These are phyloP conservation scores for Hylomyscus alleni DNA, from an alignment of 2,797 vertebrate genomes.

Conservation along the genomic window DNA sequence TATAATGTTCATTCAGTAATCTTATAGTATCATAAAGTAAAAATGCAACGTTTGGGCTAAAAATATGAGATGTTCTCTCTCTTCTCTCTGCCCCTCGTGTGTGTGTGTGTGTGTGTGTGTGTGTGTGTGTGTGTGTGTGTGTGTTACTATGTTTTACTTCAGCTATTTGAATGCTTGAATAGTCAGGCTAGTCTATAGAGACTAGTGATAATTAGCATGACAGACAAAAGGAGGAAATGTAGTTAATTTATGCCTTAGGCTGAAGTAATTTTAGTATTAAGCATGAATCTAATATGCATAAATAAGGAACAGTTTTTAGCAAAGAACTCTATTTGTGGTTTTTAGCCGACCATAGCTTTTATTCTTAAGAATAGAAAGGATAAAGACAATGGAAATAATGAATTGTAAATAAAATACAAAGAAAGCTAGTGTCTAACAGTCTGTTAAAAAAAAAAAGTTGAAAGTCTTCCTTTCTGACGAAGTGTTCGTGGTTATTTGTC, in stretches of 20 bases:
- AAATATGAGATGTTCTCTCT: background rate
- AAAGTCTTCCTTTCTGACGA: background rate
- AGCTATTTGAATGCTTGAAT: slow-evolving; percentile 56
- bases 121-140: background rate
- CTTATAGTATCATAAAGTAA: slow-evolving; percentile 15
- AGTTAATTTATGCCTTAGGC: slow-evolving; percentile 58
- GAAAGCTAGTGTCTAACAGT: slow-evolving; percentile 17
- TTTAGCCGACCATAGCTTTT: background rate
- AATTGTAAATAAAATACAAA: background rate
- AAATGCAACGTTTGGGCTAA: background rate
- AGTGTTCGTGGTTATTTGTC: background rate
- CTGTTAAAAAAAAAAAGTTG: background rate
- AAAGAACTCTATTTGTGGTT: slow-evolving; percentile 34
- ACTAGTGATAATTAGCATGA: slow-evolving; percentile 69
- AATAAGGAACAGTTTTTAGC: slow-evolving; percentile 61
- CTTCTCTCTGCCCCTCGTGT: background rate
- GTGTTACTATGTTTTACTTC: slow-evolving; percentile 49
- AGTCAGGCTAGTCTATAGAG: slow-evolving; percentile 28
- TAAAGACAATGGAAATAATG: slow-evolving; percentile 9
- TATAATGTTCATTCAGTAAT: background rate
- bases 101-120: background rate
- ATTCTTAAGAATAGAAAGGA: background rate
- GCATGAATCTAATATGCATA: slow-evolving; percentile 75
- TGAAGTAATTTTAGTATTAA: slow-evolving; percentile 77
- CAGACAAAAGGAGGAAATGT: slow-evolving; percentile 69